phyloP scores from a whole-genome alignment of 2,113 vertebrate genomes.

The Boleophthalmus pectinirostris region DNA sequence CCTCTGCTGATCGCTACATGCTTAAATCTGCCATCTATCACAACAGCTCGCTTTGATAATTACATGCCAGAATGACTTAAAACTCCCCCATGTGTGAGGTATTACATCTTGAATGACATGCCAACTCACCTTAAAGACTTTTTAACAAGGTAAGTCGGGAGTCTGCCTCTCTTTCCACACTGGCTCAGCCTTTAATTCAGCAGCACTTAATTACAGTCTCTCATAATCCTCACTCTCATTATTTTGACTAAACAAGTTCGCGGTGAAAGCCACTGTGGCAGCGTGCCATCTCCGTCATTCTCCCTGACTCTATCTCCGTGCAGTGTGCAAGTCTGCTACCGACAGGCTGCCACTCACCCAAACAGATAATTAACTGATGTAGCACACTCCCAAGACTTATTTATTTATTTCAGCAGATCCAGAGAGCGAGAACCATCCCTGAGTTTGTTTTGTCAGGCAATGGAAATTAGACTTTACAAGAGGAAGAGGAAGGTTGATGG shows the following conservation, averaged over 20 bases:
- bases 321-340: constrained; percentile 46
- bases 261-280: constrained; percentile 54
- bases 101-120: constrained; percentile 68
- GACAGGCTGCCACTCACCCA: constrained; percentile 69
- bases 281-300: constrained; percentile 49
- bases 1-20: constrained; percentile 55
- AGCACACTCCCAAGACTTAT: constrained; percentile 43
- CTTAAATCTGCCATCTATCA: constrained; percentile 70
- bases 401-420: constrained; percentile 62
- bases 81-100: constrained; percentile 63
- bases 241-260: constrained; percentile 74
- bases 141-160: constrained; percentile 66
- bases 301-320: constrained; percentile 11
- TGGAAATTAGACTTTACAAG: constrained; percentile 69
- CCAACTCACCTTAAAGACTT: constrained; percentile 74
- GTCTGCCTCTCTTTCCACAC: constrained; percentile 31
- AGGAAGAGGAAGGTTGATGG: constrained; percentile 66
- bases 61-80: constrained; percentile 80
- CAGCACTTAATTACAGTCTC: constrained; percentile 73
- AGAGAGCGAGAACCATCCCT: constrained; percentile 40
- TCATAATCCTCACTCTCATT: constrained; percentile 68
- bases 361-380: constrained; percentile 73
- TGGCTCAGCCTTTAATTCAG: constrained; percentile 52
- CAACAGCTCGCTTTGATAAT: constrained; percentile 78
- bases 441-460: constrained; percentile 62